Percentiles rank a stretch among this genome's conserved stretches.
Evolutionary conservation across 1,140 invertebrate species (phyloP).

Genomic region (Habropoda laboriosa): DNA sequence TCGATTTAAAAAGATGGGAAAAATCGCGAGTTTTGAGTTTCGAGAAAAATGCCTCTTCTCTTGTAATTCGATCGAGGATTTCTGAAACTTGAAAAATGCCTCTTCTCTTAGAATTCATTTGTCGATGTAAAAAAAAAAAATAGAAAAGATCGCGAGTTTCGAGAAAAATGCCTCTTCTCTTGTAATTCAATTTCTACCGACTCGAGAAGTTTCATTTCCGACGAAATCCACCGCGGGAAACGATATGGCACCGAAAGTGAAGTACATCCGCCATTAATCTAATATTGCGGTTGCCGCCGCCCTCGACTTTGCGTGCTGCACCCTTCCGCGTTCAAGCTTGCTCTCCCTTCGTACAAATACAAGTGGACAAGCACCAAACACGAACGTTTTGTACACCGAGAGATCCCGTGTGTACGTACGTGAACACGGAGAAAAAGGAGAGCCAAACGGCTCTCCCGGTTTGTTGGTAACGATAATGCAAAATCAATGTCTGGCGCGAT

Average conservation of each 20-base stretch:
- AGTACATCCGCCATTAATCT: constrained; percentile 72
- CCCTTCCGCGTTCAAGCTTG: constrained; percentile 52
- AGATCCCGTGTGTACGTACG: constrained; percentile 22
- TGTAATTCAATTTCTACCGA: constrained; percentile 19
- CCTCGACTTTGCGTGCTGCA: constrained; percentile 70
- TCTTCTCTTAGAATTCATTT: no score
- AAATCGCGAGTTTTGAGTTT: no score
- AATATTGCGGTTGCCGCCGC: constrained; percentile 71
- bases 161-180: no score
- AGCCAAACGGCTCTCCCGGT: constrained; percentile 44
- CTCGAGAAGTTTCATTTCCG: constrained; percentile 49
- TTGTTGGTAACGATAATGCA: constrained; percentile 60
- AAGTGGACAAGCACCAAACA: constrained; percentile 28
- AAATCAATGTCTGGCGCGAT: constrained; percentile 66
- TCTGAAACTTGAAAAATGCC: no score
- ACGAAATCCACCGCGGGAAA: constrained; percentile 27
- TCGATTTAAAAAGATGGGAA: no score
- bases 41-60: no score
- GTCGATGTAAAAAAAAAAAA: no score
- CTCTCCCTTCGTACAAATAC: constrained; percentile 55
- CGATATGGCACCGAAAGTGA: constrained; percentile 56
- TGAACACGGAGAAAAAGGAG: constrained; percentile 12
- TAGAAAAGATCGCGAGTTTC: no score
- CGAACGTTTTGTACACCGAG: not conserved
- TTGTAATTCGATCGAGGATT: no score